Evolutionary conservation across 2,113 vertebrate genomes (phyloP), one percentile per base, ranked within the genome.

Genomic region (Varanus salvator): DNA sequence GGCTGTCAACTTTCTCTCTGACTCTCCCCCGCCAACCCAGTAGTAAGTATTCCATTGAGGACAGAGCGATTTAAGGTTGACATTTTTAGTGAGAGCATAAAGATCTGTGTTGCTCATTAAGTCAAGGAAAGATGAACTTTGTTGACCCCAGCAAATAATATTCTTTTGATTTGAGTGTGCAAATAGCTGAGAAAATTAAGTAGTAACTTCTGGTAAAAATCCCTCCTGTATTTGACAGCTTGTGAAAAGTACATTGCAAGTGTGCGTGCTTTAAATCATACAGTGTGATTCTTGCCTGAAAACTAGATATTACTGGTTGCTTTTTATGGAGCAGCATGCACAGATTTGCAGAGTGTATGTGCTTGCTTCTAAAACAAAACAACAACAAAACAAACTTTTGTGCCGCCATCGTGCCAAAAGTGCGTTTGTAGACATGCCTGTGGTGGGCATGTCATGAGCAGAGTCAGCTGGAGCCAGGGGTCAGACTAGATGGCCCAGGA

Each of bases 91-190:
- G 31, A 38, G 74, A 90, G 8, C 3, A 34, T 76, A 38, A 87
- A 84, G 57, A 68, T 44, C 78, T 87, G 71, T 27, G 57, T 82
- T 52, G n/a, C 80, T 90, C 85, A 77, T 87, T 83, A 69, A 87
- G 57, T 66, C 17, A 77, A 74, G 25, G 66, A 69, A 87, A 84
- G 44, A 8, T 44, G 31, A 68, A 83, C 85, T 48, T 54, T 75
- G 38, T 44, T 75, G 80, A 76, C 72, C n/a, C 68, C 57, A 81
- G 27, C 64, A 68, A 48, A 71, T 85, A 50, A 50, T 19, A 23
- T 54, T 44, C 15, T 69, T 86, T 69, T 76, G 80, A 66, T 69
- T 71, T 21, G n/a, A 85, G 57, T 66, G 29, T 60, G 25, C 66
- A 29, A 50, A 34, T 31, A 77, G 48, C 29, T 91, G 48, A 68